A percentile compares a stretch with the other conserved stretches of the same genome.
phyloP scores from a whole-genome alignment of 2,113 vertebrate genomes.

The Dicrurus megarhynchus region DNA sequence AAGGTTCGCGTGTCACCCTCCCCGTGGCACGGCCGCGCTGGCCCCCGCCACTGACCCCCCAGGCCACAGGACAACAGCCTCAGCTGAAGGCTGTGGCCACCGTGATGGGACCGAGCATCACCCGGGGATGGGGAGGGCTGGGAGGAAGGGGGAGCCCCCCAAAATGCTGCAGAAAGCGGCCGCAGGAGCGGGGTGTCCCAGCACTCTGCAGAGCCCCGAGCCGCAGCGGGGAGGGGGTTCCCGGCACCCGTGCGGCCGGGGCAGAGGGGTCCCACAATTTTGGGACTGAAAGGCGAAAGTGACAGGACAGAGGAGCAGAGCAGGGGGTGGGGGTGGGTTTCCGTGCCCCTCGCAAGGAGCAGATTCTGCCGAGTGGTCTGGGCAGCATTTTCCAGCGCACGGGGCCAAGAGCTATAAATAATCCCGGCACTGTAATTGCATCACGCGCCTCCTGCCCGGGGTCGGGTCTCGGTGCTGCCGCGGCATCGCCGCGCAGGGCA shows the following conservation, averaged over 20 bases:
- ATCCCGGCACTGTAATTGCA: not conserved
- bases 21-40: fast-evolving
- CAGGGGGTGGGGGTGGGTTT: fast-evolving
- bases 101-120: not conserved
- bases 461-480: not conserved
- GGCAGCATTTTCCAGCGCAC: not conserved
- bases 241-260: fast-evolving
- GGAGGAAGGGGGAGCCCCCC: not conserved
- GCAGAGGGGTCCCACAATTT: not conserved
- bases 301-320: not conserved
- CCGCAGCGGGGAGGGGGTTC: not conserved
- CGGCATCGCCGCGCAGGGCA: not conserved
- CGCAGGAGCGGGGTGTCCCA: not conserved
- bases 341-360: not conserved
- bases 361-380: not conserved
- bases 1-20: not conserved
- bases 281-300: not conserved
- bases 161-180: not conserved
- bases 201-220: fast-evolving
- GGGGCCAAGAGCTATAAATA: slow-evolving; percentile 46
- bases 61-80: not conserved
- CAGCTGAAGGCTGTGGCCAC: fast-evolving
- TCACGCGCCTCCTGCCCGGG: not conserved
- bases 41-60: not conserved
- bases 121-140: fast-evolving